Evolutionary conservation across 2,888 invertebrate species (phyloP), one percentile per base, ranked within the genome.

Genomic region (Andrena bicolor): DNA sequence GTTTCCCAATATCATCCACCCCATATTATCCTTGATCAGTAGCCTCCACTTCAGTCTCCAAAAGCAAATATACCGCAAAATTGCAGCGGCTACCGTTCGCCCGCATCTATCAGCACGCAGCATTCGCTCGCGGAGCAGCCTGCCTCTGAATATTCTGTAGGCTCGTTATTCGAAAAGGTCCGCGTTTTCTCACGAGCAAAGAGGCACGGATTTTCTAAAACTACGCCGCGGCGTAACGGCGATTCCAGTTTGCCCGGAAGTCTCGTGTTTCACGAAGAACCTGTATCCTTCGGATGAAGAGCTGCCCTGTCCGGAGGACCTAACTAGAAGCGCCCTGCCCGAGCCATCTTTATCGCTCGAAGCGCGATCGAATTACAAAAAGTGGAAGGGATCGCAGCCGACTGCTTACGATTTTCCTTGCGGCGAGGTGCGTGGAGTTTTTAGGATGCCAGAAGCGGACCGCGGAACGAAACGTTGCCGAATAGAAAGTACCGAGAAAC

Each of bases 201-300:
- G 61, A 23, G 35, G 56, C 23, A 20, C 20, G 23, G 56, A 70
- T 65, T 71, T 83, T 76, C 76, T 71, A 81, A 74, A 56, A 76
- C 68, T 56, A 49, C 58, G 23, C 13, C 63, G 32, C 61, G 20
- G 23, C 56, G 20, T 53, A 76, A 75, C 64, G 66, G 64, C 58
- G 80, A 76, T 84, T 74, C 84, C 78, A 86, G 78, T 86, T 83
- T 76, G 73, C 26, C 84, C 84, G 86, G 86, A 86, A 86, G 81
- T 84, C 60, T 84, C 84, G 74, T 41, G 70, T 83, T 75, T 69
- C 70, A 66, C 49, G 61, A 61, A 53, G 61, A 58, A 60, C 76
- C 80, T 60, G 63, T 76, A 75, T 80, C 75, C 65, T 68, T 72
- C 5, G 23, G 35, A 49, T 60, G 76, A 80, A 70, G 76, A 65